Evolutionary conservation across 2,888 invertebrate genomes (phyloP).

Genomic region (Lamellibrachia columna): DNA sequence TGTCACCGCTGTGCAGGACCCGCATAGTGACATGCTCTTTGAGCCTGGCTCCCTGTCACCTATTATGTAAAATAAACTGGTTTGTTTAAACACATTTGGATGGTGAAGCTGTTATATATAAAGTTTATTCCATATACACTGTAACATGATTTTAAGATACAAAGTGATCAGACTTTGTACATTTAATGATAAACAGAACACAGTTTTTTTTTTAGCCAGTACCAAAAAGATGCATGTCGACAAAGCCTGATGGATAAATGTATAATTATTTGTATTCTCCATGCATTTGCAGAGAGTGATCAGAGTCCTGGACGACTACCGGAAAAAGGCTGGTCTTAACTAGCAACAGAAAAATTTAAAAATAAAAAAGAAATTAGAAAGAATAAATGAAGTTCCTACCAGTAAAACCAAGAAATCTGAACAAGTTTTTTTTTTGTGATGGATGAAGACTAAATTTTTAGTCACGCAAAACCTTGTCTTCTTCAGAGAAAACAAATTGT

Average conservation of each 20-base stretch:
- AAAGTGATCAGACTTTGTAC: too few relatives aligned
- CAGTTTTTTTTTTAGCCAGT: not conserved
- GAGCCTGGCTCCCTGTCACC: too few relatives aligned
- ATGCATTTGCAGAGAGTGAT: constrained; percentile 49
- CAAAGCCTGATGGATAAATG: not conserved
- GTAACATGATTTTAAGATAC: too few relatives aligned
- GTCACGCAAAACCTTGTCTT: not conserved
- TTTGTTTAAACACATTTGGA: too few relatives aligned
- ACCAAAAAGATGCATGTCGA: not conserved
- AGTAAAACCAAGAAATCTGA: not conserved
- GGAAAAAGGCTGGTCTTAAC: constrained; percentile 47
- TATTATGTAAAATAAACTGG: too few relatives aligned
- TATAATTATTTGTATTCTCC: not conserved
- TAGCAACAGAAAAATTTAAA: not conserved
- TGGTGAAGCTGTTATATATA: too few relatives aligned
- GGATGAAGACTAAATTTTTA: not conserved
- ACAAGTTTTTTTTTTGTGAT: not conserved
- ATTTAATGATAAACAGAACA: too few relatives aligned
- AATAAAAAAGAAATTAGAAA: not conserved
- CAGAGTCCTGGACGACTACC: constrained; percentile 47
- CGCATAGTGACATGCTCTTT: too few relatives aligned
- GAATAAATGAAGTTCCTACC: not conserved
- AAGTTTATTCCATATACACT: too few relatives aligned
- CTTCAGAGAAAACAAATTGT: not conserved
- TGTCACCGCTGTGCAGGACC: too few relatives aligned